Percentiles rank a stretch among this genome's conserved stretches.
phyloP scores from a whole-genome alignment of 2,797 vertebrate genomes.

The Nannoperca australis region DNA sequence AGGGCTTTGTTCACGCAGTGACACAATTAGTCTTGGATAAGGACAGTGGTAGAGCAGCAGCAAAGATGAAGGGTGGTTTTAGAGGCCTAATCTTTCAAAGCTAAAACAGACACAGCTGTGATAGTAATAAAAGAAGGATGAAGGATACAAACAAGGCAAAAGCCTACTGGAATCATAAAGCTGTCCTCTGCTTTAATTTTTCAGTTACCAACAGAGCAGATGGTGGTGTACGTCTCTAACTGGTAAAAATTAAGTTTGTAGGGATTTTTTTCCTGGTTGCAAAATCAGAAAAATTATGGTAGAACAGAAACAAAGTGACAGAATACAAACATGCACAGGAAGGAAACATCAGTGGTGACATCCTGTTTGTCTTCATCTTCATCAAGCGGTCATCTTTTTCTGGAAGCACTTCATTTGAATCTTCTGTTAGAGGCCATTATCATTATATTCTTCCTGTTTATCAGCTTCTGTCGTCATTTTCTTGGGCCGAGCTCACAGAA shows the following conservation, averaged over 20 bases:
- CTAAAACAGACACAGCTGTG: slow-evolving; percentile 47
- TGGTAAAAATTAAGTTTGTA: slow-evolving; percentile 40
- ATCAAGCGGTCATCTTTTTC: slow-evolving; percentile 51
- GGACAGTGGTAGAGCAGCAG: slow-evolving; percentile 30
- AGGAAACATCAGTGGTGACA: slow-evolving; percentile 54
- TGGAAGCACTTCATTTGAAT: slow-evolving; percentile 58
- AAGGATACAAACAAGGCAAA: slow-evolving; percentile 17
- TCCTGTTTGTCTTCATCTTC: slow-evolving; percentile 69
- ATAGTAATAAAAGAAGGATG: slow-evolving; percentile 35
- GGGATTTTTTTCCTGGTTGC: slow-evolving; percentile 2
- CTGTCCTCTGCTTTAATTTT: neutral
- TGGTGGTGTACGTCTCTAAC: neutral
- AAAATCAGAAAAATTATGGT: slow-evolving; percentile 24
- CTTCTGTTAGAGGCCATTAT: slow-evolving; percentile 66
- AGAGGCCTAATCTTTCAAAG: slow-evolving; percentile 49
- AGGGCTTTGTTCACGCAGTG: slow-evolving; percentile 45
- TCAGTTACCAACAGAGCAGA: neutral
- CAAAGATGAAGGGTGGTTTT: slow-evolving; percentile 51
- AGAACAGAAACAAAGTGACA: slow-evolving; percentile 20
- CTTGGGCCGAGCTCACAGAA: slow-evolving; percentile 40
- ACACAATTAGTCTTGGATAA: slow-evolving; percentile 70
- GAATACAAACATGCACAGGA: slow-evolving; percentile 56
- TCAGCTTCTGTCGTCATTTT: slow-evolving; percentile 53
- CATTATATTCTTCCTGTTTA: slow-evolving; percentile 77
- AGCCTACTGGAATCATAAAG: neutral